phyloP scores from a whole-genome alignment of 2,113 vertebrate genomes.

The Serilophus lunatus region DNA sequence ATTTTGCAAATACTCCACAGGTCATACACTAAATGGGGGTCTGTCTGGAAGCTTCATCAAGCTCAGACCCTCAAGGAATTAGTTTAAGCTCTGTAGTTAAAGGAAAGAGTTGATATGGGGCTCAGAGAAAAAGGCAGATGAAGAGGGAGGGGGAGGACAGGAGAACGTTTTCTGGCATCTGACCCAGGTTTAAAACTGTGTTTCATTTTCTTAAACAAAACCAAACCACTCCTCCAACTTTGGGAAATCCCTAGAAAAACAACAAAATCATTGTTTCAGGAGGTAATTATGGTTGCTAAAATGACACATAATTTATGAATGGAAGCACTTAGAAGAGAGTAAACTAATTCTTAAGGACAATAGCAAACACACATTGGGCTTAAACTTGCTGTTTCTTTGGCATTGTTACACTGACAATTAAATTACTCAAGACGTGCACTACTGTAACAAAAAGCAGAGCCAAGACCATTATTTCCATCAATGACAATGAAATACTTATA shows the following conservation, averaged over 20 bases:
- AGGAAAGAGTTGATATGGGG: neutral
- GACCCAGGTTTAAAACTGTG: slow-evolving; percentile 18
- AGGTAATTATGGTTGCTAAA: slow-evolving; percentile 21
- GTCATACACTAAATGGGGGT: neutral
- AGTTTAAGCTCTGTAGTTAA: neutral
- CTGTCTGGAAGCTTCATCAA: neutral
- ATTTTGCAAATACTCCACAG: neutral
- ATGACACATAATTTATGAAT: slow-evolving; percentile 39
- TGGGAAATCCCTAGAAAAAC: slow-evolving; percentile 51
- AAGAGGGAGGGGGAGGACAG: neutral
- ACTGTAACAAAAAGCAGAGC: neutral
- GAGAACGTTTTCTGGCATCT: slow-evolving; percentile 1
- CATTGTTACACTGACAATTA: neutral
- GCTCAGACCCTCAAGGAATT: neutral
- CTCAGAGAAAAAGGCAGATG: neutral
- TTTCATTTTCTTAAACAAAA: slow-evolving; percentile 43
- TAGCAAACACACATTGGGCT: neutral
- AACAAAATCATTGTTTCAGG: slow-evolving; percentile 48
- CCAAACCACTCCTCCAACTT: slow-evolving; percentile 20
- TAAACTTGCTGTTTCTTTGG: neutral
- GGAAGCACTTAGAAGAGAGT: slow-evolving; percentile 7
- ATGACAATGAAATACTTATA: neutral
- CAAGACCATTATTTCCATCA: neutral
- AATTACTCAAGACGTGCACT: neutral
- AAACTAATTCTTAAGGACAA: slow-evolving; percentile 29